phyloP scores from a whole-genome alignment of 2,797 vertebrate genomes.

The Tragelaphus oryx region DNA sequence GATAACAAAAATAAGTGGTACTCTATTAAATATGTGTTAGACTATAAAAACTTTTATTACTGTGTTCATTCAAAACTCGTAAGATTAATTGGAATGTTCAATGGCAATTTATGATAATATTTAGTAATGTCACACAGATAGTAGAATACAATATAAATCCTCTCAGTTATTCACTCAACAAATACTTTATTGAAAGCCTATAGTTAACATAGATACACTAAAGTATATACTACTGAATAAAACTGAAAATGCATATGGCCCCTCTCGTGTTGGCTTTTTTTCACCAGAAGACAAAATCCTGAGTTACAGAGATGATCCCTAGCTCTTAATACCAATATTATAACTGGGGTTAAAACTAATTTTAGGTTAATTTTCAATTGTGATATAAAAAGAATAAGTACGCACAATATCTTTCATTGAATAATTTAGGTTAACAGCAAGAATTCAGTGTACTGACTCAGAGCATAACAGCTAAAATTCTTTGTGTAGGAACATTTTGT shows the following conservation, averaged over 20 bases:
- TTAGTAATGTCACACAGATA: background rate
- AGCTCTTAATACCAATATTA: background rate
- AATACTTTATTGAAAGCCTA: background rate
- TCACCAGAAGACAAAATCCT: background rate
- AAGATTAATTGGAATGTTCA: background rate
- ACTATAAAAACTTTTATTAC: background rate
- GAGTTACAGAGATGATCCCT: background rate
- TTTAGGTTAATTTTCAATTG: constrained; percentile 17
- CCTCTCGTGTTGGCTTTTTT: background rate
- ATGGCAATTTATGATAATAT: background rate
- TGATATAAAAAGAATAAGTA: background rate
- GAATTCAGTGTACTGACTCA: background rate
- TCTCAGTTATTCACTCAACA: background rate
- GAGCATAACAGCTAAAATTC: background rate
- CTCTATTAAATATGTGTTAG: background rate
- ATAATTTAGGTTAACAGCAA: background rate
- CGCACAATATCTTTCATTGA: background rate
- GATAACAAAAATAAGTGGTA: background rate
- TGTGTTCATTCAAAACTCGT: background rate
- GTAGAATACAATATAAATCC: background rate
- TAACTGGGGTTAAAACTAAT: background rate
- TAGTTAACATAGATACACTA: background rate
- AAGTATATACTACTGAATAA: background rate
- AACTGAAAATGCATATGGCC: background rate
- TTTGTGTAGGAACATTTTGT: background rate